These are phyloP conservation scores for Solenopsis fugax DNA, from an alignment of 1,140 invertebrate species.

Conservation along the genomic window DNA sequence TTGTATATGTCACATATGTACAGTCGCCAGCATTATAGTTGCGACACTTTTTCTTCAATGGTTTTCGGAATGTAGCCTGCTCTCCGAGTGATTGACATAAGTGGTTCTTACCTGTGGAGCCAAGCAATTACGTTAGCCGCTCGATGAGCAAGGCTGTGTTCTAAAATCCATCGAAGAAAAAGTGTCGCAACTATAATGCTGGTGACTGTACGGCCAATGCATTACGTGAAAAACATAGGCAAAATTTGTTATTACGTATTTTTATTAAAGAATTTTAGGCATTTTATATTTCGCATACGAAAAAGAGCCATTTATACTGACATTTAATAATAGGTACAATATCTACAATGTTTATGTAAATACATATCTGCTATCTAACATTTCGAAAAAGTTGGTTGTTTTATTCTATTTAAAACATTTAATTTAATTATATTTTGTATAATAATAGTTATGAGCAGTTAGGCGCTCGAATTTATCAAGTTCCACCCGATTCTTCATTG, in stretches of 20 bases:
- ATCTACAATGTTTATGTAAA: neutral
- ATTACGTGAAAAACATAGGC: neutral
- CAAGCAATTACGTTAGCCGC: too few species aligned
- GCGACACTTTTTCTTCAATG: too few species aligned
- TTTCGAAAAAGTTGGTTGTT: neutral
- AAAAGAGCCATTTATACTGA: neutral
- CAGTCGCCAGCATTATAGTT: too few species aligned
- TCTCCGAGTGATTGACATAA: too few species aligned
- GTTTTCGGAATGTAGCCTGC: too few species aligned
- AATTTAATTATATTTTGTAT: neutral
- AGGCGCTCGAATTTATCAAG: neutral
- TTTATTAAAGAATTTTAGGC: neutral
- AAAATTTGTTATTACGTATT: neutral
- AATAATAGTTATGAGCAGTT: neutral
- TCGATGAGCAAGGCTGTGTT: too few species aligned
- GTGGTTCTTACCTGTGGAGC: too few species aligned
- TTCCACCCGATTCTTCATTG: constrained; percentile 6
- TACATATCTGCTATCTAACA: neutral
- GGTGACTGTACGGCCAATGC: neutral
- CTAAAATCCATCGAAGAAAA: too few species aligned
- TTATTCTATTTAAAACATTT: neutral
- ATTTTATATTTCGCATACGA: neutral
- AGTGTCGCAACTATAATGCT: too few species aligned
- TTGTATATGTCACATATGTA: neutral
- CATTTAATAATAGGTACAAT: neutral